Base-by-base conservation (phyloP, 2,888 invertebrate genomes). In the Mylabris sibirica region DNA sequence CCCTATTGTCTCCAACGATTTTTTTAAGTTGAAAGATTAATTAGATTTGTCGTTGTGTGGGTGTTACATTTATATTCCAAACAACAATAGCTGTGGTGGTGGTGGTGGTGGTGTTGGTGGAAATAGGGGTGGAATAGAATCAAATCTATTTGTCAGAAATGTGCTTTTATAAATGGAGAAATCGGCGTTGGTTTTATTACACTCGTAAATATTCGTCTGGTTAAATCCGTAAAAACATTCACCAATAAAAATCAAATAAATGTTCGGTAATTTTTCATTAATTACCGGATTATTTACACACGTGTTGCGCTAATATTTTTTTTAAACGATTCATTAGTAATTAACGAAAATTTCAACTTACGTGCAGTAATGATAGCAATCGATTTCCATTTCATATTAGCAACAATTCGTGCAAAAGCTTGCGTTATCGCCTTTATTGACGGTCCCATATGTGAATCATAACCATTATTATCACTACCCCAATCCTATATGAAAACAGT, bases 381-480 rank as follows among this genome's bases (percentile, higher is more conserved):
- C 22, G 87, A 86, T 81, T 86, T 88, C 88, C 88, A 89, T 72
- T 85, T 85, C 81, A 88, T 86, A 70, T 86, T 86, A 70, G 82
- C 80, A 72, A 87, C 86, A 68, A 87, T 83, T 75, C 85, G 84
- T 9, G 85, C 82, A 67, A 88, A 83, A 30, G 86, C 87, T 61
- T 83, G 83, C 12, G 87, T 86, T 73, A 87, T 83, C 64, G 86
- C 83, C 53, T 84, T 80, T 63, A 87, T 81, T 41, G 87, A 85
- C 11, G 88, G 87, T 24, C 86, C 85, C 20, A 86, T 4, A n/a
- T n/a, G n/a, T 17, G 44, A 3, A 8, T 8, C 44, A 17, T 8
- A 5, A 44, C n/a, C 41, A n/a, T 8, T 30, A 30, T 30, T 14
- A 41, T 41, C 41, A 2, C 4, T n/a, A n/a, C 41, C 41, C 35